Base-by-base conservation (phyloP, 2,113 vertebrate genomes). In the Pseudopipra pipra region DNA sequence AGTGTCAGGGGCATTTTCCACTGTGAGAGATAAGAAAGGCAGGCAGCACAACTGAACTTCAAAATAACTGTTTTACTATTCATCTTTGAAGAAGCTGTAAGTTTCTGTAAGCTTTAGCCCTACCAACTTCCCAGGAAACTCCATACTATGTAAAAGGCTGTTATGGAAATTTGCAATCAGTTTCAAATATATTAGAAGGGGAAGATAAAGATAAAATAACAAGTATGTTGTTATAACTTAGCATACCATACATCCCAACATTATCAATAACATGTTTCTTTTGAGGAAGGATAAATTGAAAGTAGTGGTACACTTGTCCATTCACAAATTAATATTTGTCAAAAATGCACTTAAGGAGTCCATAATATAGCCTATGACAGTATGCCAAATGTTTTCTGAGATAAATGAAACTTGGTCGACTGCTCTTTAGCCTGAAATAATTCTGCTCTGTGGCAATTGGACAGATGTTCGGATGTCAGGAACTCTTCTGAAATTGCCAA, bases 61-160 rank as follows among this genome's bases (percentile, higher is more conserved):
- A 94, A 91, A 95, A 83, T 76, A 93, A 83, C 54, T 89, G 27
- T 15, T 83, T 71, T 77, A 79, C 58, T 91, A 74, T 90, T 87
- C 30, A 37, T 52, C 61, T 94, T 89, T 77, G 82, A 82, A 93
- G 62, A 85, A 83, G 11, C 55, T 49, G 6, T 46, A 85, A 75
- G 35, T 78, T 95, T 87, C 90, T 81, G 8, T 44, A 54, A 85
- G 54, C 25, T 93, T 87, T 77, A 89, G 46, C 35, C 74, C 66
- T 51, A 39, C 43, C 47, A 92, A 1, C 44, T 82, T 93, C 25
- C 35, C 59, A 73, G 55, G 22, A 95, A 91, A 77, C 19, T 63
- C 66, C 46, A 39, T 11, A 41, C 17, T 59, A 39, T 59, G 41
- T 55, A 70, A 67, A 80, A 94, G 39, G 30, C 9, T 91, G 8